Conservation (phyloP, 2,888 invertebrate species). For the Sepiola atlantica region DNA sequence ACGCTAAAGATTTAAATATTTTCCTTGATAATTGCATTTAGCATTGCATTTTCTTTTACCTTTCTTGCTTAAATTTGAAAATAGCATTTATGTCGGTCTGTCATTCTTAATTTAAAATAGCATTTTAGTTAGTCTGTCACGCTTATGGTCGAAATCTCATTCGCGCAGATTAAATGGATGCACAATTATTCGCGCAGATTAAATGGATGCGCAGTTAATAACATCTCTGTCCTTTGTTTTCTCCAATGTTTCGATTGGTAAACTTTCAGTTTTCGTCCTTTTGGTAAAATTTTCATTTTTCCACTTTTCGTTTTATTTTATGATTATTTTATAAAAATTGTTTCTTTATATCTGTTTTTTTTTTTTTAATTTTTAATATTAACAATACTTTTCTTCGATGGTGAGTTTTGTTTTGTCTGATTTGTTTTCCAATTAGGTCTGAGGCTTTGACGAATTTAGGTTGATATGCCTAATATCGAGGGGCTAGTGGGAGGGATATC, state of each 20-base stretch:
- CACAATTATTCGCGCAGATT: too few species aligned
- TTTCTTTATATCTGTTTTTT: neutral
- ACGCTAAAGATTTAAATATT: too few species aligned
- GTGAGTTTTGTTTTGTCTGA: neutral
- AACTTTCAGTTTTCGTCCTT: neutral
- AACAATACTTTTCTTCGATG: neutral
- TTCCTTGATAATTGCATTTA: too few species aligned
- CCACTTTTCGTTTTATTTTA: neutral
- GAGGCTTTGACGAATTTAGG: neutral
- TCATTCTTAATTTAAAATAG: too few species aligned
- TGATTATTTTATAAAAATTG: neutral
- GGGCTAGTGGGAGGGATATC: neutral
- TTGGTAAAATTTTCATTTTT: slow-evolving; percentile 19
- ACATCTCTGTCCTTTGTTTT: neutral
- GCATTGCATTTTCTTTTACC: too few species aligned
- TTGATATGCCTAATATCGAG: neutral
- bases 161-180: too few species aligned
- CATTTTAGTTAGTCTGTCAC: too few species aligned
- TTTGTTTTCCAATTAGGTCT: slow-evolving; percentile 32
- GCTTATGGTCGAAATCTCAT: too few species aligned
- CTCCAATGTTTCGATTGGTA: neutral
- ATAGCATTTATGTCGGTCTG: too few species aligned
- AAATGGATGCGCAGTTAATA: too few species aligned
- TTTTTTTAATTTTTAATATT: too few species aligned
- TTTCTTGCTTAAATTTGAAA: too few species aligned